Evolutionary conservation across 2,113 vertebrate genomes (phyloP).

Genomic region (Galemys pyrenaicus): DNA sequence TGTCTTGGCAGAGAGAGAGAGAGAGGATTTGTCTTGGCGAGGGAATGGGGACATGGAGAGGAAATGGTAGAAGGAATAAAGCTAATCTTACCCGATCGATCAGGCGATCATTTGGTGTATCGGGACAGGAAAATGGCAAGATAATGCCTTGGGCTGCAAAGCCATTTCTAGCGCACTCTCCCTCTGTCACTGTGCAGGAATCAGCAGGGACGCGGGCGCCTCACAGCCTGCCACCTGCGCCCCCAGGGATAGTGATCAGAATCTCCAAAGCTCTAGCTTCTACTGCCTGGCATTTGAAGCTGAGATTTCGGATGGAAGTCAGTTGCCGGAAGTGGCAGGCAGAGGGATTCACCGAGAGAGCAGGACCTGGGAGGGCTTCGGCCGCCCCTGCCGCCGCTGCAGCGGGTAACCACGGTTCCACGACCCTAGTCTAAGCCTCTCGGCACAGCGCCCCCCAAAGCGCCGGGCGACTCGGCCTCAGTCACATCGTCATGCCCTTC

Average conservation of each 20-base stretch:
- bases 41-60: background rate
- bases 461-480: background rate
- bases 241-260: background rate
- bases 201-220: background rate
- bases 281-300: background rate
- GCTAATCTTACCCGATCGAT: conserved; percentile 77
- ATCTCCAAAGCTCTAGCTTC: background rate
- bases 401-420: background rate
- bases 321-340: background rate
- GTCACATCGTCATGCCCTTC: background rate
- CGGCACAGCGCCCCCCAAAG: background rate
- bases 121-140: background rate
- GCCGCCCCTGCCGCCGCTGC: background rate
- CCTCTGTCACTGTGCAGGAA: background rate
- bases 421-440: background rate
- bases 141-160: conserved; percentile 1
- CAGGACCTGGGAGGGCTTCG: background rate
- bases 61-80: background rate
- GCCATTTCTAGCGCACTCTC: background rate
- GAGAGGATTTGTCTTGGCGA: background rate
- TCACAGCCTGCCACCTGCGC: background rate
- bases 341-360: background rate
- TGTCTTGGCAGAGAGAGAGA: no score
- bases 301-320: background rate
- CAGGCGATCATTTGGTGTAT: background rate